Percentiles rank a stretch among this genome's conserved stretches.
Conservation (phyloP, 2,113 vertebrate genomes). For the Clinocottus analis region DNA sequence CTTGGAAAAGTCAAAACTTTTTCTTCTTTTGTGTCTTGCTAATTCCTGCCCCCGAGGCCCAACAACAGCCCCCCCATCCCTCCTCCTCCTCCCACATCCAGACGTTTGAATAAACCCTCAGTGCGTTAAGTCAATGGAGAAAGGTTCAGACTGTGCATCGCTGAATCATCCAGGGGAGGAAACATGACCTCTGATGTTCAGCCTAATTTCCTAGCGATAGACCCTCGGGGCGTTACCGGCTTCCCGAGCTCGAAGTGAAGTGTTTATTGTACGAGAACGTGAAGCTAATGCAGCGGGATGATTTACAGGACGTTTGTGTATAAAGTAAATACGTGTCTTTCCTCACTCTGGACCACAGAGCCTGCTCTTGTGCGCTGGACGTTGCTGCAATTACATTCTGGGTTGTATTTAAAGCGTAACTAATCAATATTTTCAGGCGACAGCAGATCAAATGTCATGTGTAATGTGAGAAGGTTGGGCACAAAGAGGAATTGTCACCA, state of each 20-base stretch:
- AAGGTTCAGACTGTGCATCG: slow-evolving; percentile 58
- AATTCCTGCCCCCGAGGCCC: slow-evolving; percentile 55
- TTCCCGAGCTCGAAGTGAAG: not conserved
- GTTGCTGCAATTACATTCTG: not conserved
- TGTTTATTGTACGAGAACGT: slow-evolving; percentile 35
- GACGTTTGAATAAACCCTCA: slow-evolving; percentile 51
- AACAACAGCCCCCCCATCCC: too few species aligned
- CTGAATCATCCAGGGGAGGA: slow-evolving; percentile 51
- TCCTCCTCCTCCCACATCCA: too few species aligned
- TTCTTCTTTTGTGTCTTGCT: slow-evolving; percentile 49
- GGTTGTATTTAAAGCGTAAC: not conserved
- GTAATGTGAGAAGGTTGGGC: not conserved
- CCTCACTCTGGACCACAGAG: slow-evolving; percentile 15
- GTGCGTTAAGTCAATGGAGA: slow-evolving; percentile 53
- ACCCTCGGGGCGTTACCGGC: not conserved
- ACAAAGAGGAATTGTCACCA: not conserved
- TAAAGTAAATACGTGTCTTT: slow-evolving; percentile 26
- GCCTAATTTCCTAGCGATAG: slow-evolving; percentile 50
- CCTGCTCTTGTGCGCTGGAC: not conserved
- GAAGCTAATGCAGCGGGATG: not conserved
- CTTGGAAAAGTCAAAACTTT: slow-evolving; percentile 47
- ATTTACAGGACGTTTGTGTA: not conserved
- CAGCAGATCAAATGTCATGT: not conserved
- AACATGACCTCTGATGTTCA: slow-evolving; percentile 34
- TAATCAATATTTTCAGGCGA: not conserved